phyloP scores from a whole-genome alignment of 2,888 invertebrate species.

The Morinoia aosen region DNA sequence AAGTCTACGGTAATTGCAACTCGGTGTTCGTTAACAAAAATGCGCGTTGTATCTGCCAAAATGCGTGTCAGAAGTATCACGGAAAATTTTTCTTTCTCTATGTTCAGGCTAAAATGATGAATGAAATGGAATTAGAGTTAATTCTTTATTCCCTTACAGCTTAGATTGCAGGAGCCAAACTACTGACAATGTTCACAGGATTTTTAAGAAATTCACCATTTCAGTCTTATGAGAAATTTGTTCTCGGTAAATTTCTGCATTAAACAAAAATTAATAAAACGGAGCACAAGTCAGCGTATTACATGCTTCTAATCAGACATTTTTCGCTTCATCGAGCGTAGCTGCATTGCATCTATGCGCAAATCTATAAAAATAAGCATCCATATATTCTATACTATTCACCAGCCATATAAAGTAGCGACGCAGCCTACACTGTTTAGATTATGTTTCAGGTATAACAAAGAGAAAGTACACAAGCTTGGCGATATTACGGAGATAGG shows the following conservation, averaged over 20 bases:
- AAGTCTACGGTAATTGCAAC: conserved; percentile 36
- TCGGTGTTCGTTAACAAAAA: neutral
- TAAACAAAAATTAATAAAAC: no score
- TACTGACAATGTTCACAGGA: no score
- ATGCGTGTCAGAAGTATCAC: neutral
- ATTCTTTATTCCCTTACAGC: neutral
- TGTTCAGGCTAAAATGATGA: neutral
- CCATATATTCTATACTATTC: no score
- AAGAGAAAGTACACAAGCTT: neutral
- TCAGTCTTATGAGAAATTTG: no score
- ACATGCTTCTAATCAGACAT: no score
- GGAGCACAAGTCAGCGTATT: no score
- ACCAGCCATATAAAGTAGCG: neutral
- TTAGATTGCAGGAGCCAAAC: no score
- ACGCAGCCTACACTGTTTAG: neutral
- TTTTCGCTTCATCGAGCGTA: no score
- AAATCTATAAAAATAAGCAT: no score
- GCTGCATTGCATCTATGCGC: no score
- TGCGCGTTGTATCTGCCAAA: neutral
- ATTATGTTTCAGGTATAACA: neutral
- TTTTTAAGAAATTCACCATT: no score
- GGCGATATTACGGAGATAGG: neutral
- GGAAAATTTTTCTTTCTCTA: neutral
- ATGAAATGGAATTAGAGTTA: neutral
- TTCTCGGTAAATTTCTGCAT: no score